Evolutionary conservation across 2,888 invertebrate genomes (phyloP).

Genomic region (Callinectes sapidus): DNA sequence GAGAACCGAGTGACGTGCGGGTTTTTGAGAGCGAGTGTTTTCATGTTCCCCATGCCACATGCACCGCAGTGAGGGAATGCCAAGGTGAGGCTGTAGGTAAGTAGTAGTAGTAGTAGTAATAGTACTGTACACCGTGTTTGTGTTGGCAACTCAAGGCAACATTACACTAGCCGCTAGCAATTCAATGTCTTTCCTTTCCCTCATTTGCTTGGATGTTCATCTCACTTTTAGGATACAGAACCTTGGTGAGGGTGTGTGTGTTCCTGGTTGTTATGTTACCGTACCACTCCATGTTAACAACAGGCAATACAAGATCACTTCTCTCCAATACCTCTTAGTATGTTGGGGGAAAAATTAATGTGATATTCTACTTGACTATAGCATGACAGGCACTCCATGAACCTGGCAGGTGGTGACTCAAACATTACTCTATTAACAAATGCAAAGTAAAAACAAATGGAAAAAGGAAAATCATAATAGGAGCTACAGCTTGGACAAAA

Average conservation of each 20-base stretch:
- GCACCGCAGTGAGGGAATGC: background rate
- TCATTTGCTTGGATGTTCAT: background rate
- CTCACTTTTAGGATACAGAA: conserved; percentile 10
- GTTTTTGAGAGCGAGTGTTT: background rate
- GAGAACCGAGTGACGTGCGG: background rate
- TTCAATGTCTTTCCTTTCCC: background rate
- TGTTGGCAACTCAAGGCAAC: background rate
- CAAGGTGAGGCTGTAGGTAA: background rate
- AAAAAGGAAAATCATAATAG: background rate
- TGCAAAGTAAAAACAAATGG: background rate
- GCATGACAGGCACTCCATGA: background rate
- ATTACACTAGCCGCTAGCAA: background rate
- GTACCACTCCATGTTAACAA: conserved; percentile 3
- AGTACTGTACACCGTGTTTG: background rate
- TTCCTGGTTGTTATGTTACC: background rate
- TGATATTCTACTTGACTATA: background rate
- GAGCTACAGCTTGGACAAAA: background rate
- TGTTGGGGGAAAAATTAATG: background rate
- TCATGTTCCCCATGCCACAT: conserved; percentile 18
- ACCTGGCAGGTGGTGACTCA: background rate
- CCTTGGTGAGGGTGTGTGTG: conserved; percentile 5
- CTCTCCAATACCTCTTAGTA: conserved; percentile 8
- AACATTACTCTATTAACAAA: background rate
- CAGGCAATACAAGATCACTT: background rate
- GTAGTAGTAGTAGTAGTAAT: no score